Conservation (phyloP, 2,888 invertebrate species). For the Aphelenchoides bicaudatus region DNA sequence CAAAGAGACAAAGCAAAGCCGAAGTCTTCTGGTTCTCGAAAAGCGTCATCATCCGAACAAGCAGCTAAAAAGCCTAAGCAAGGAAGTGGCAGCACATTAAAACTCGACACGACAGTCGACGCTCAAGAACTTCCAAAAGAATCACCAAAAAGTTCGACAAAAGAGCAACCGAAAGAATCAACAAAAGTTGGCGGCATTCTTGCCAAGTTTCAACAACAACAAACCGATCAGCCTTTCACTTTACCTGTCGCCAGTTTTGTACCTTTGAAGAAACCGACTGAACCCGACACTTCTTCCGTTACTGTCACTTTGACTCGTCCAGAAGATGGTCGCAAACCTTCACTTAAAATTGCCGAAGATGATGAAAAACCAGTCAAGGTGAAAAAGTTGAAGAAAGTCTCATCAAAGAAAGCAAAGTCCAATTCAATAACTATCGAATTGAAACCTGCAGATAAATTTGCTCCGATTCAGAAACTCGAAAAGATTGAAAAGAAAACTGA, state of each 20-base stretch:
- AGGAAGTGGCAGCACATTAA: not conserved
- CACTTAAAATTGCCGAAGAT: conserved; percentile 17
- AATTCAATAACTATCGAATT: not conserved
- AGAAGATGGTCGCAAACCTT: conserved; percentile 6
- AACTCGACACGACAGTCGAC: not conserved
- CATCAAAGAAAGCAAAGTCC: not conserved
- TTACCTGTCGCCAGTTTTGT: conserved; percentile 25
- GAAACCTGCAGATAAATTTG: not conserved
- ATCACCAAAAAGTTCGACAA: not conserved
- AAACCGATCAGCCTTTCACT: not conserved
- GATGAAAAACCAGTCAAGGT: conserved; percentile 15
- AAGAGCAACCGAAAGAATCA: not conserved
- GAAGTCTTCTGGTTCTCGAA: conserved; percentile 9
- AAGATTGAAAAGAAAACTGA: not conserved
- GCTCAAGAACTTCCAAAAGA: not conserved
- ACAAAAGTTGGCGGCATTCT: not conserved
- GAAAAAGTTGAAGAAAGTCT: not conserved
- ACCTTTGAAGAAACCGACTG: not conserved
- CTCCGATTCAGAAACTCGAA: not conserved
- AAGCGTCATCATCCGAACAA: conserved; percentile 17
- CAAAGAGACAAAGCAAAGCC: conserved; percentile 14
- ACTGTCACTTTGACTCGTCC: no score
- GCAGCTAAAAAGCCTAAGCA: conserved; percentile 30
- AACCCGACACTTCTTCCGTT: conserved; percentile 15
- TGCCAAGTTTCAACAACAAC: conserved; percentile 1